Evolutionary conservation across 2,113 vertebrate genomes (phyloP).

Genomic region (Sceloporus undulatus): DNA sequence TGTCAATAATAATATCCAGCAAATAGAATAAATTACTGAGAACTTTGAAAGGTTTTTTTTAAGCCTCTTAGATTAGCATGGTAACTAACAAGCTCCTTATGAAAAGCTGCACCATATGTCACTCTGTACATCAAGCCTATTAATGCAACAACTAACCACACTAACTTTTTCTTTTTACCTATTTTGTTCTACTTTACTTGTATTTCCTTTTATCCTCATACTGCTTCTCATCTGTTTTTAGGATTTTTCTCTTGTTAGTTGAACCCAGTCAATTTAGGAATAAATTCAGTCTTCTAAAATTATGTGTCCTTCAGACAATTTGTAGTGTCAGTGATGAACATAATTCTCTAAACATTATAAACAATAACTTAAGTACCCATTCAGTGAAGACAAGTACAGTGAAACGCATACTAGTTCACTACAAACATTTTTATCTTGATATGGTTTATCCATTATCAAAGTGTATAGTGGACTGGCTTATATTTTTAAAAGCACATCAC

Average conservation of each 20-base stretch:
- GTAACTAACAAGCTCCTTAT: not conserved
- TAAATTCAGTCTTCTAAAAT: slow-evolving; percentile 21
- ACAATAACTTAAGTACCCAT: not conserved
- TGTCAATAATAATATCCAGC: not conserved
- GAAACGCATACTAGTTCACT: not conserved
- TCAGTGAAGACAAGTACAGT: not conserved
- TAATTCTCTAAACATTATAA: not conserved
- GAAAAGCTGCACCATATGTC: not conserved
- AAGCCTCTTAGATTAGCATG: not conserved
- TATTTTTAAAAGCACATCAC: not conserved
- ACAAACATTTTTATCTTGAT: not conserved
- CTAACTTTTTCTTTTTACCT: too few relatives aligned
- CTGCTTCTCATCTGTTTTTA: not conserved
- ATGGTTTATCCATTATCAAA: too few relatives aligned
- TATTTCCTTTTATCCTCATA: not conserved
- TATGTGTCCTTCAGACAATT: not conserved
- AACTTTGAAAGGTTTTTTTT: slow-evolving; percentile 3
- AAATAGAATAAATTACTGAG: slow-evolving; percentile 18
- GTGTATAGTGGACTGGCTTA: not conserved
- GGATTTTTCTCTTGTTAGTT: not conserved
- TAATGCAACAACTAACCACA: not conserved
- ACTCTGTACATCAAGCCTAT: not conserved
- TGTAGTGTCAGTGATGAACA: not conserved
- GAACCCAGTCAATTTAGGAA: not conserved
- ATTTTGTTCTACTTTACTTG: not conserved